Base-by-base conservation (phyloP, 2,113 vertebrate genomes). In the Salvator merianae region DNA sequence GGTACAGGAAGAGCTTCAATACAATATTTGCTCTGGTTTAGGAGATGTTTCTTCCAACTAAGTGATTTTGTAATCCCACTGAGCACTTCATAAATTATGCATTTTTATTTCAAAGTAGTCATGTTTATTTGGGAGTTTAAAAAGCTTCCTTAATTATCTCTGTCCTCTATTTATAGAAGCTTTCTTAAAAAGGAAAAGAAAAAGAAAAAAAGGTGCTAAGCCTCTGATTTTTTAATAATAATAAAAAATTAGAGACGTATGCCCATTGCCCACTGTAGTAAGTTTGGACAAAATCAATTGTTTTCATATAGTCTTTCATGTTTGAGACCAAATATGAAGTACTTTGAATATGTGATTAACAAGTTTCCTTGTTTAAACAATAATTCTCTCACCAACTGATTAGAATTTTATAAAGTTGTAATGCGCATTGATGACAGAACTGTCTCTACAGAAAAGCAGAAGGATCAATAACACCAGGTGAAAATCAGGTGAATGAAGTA, bases 161-260 rank as follows among this genome's bases (percentile, higher is more conserved):
- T 79, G 68, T 88, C 87, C 32, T 53, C 81, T 79, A 74, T 88
- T 87, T 89, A 32, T 83, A 87, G 82, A 77, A 82, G 82, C 2
- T 2, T 79, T 84, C 86, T 89, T 84, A 86, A 59, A 59, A 59
- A 59, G 55, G 10, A 47, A 59, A 59, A 59, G 85, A 59, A 59
- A 59, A 59, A 16, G 10, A 47, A 59, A 59, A 59, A 59, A 20
- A 20, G 55, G 50, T 13, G 7, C 72, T 2, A 20, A 89, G 75
- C 22, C 74, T 5, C 74, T 74, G 69, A 20, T 83, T 62, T 83
- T 2, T 3, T 77, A 2, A 47, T 2, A 9, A 5, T 47, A 47
- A 47, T 47, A 47, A 47, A 75, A 43, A 53, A 82, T 74, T 36
- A 65, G 73, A 0, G 2, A 10, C 16, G 69, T 10, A 10, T 32